phyloP scores from a whole-genome alignment of 2,113 vertebrate species.

The Garra rufa region DNA sequence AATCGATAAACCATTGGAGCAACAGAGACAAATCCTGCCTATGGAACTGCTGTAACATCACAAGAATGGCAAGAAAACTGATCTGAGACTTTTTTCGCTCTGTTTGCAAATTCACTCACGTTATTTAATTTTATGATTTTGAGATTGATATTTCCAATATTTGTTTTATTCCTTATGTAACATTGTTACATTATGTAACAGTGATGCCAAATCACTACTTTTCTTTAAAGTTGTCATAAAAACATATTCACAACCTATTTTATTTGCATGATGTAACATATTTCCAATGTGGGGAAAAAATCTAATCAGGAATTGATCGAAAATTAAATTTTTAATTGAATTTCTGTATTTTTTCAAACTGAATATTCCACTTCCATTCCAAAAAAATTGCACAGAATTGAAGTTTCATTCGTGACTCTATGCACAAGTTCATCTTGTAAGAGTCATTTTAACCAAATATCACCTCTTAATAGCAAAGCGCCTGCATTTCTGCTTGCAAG shows the following conservation, averaged over 20 bases:
- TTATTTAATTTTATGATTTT: neutral
- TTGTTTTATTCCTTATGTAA: neutral
- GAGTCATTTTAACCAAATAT: neutral
- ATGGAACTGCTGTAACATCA: constrained; percentile 28
- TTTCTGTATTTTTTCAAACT: neutral
- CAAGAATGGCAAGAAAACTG: neutral
- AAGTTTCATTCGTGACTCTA: too few relatives aligned
- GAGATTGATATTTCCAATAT: neutral
- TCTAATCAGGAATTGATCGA: too few relatives aligned
- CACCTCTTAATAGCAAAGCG: neutral
- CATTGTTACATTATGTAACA: neutral
- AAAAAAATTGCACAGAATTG: too few relatives aligned
- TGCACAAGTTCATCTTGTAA: neutral
- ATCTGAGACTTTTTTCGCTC: neutral
- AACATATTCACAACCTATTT: neutral
- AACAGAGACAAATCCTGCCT: constrained; percentile 39
- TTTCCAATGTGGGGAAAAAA: neutral
- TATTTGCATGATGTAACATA: neutral
- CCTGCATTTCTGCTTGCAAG: neutral
- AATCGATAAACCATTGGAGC: constrained; percentile 51
- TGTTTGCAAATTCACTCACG: neutral
- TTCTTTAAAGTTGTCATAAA: neutral
- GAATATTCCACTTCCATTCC: neutral
- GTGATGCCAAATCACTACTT: neutral
- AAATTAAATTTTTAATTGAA: too few relatives aligned